Conservation (phyloP, 2,888 invertebrate genomes). For the Drosophila incognita region DNA sequence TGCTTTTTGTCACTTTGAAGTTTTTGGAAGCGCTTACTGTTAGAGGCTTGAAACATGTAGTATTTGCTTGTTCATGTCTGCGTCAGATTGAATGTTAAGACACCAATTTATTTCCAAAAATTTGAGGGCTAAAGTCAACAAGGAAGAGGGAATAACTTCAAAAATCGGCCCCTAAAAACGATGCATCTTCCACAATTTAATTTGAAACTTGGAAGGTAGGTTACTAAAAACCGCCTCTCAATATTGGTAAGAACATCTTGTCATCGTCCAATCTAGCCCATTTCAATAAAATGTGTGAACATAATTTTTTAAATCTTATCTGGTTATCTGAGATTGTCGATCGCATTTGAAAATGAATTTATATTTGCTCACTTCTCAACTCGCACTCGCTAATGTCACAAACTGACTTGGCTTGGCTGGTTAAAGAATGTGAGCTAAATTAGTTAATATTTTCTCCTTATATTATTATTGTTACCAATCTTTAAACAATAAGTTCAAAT, state of each 20-base stretch:
- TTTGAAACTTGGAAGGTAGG: not conserved
- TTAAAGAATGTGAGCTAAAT: not conserved
- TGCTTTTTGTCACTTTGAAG: not conserved
- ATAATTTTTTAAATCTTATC: not conserved
- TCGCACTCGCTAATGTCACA: too few relatives aligned
- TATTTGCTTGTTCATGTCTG: too few relatives aligned
- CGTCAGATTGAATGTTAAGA: not conserved
- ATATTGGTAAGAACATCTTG: not conserved
- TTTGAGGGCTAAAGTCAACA: not conserved
- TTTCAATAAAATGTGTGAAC: not conserved
- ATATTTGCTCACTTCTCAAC: not conserved
- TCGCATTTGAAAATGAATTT: not conserved
- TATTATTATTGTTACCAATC: not conserved
- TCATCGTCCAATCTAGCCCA: not conserved
- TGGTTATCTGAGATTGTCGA: not conserved
- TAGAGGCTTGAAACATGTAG: not conserved
- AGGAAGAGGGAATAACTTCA: not conserved
- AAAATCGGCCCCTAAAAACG: not conserved
- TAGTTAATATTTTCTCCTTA: not conserved
- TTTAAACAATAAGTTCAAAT: not conserved
- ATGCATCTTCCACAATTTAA: not conserved
- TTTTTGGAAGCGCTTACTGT: not conserved
- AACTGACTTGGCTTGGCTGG: not conserved
- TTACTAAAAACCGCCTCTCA: not conserved
- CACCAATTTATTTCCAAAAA: not conserved